Evolutionary conservation across 2,888 invertebrate species (phyloP).

Genomic region (Brachyptera putata): DNA sequence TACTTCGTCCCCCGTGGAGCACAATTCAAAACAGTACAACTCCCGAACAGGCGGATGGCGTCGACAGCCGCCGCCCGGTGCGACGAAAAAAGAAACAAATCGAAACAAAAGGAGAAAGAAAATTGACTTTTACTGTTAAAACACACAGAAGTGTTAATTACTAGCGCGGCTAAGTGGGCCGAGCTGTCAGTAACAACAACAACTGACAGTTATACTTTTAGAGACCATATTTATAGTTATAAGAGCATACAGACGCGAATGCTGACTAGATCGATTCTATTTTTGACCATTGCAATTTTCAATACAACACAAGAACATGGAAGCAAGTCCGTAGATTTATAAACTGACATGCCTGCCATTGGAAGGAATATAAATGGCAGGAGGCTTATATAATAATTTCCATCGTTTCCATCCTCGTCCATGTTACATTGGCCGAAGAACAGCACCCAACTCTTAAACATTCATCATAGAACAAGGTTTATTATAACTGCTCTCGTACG

Average conservation of each 20-base stretch:
- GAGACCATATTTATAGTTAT: too few relatives aligned
- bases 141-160: neutral
- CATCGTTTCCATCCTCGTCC: neutral
- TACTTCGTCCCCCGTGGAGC: slow-evolving; percentile 17
- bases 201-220: too few relatives aligned
- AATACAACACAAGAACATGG: too few relatives aligned
- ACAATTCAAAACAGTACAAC: slow-evolving; percentile 15
- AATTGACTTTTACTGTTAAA: neutral
- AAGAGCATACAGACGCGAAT: too few relatives aligned
- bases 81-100: slow-evolving; percentile 5
- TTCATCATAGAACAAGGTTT: slow-evolving; percentile 14
- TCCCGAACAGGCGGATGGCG: slow-evolving; percentile 4
- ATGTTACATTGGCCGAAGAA: slow-evolving; percentile 1
- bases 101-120: slow-evolving; percentile 16
- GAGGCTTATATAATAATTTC: neutral
- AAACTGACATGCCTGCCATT: too few relatives aligned
- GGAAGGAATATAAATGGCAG: too few relatives aligned
- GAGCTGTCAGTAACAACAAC: neutral
- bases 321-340: too few relatives aligned
- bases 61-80: slow-evolving; percentile 3
- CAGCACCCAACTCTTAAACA: slow-evolving; percentile 7
- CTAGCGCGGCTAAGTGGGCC: neutral
- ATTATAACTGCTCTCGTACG: slow-evolving; percentile 1
- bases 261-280: too few relatives aligned
- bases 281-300: too few relatives aligned